Evolutionary conservation across 2,888 invertebrate species (phyloP), one percentile per base, ranked within the genome.

Genomic region (Rhamnusium bicolor): DNA sequence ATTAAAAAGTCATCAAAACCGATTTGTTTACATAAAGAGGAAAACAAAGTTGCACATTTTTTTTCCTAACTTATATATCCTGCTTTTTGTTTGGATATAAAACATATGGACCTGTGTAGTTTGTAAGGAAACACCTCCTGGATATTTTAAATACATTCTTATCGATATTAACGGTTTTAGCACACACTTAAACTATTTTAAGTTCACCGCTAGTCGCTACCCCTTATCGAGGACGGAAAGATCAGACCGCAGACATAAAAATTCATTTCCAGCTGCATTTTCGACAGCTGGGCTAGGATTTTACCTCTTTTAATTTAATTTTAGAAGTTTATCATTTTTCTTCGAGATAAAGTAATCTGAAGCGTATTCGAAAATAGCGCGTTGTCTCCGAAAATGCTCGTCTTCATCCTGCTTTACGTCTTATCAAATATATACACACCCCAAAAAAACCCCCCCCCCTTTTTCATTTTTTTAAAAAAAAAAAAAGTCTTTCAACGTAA

Each of bases 121-220:
- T 68, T 65, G 69, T 68, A 69, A 72, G 70, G 70, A 65, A 70
- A 61, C 67, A 19, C 53, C 58, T 53, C 29, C 14, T 14, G 24
- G 21, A 63, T 14, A 27, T 58, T 58, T 68, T 68, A 68, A 58
- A 68, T 46, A 19, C 69, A 60, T 74, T 67, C 71, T 76, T 76
- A 72, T 76, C 72, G 73, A 71, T 72, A 69, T 51, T 76, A 73
- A 76, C 76, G 69, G 73, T 72, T 74, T 76, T 74, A 76, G 76
- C 76, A 76, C 73, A 67, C 76, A 69, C 73, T 76, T 54, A 69
- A 75, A 60, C 72, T 75, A 75, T 75, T 75, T 75, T 67, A 69
- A 75, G 71, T 68, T 27, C 14, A 32, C 71, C 68, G 68, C 63
- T 54, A 74, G 24, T 68, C 68, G 68, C 63, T 54, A 74, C 69